Base-by-base conservation (phyloP, 2,888 invertebrate species). In the Eupithecia insigniata region DNA sequence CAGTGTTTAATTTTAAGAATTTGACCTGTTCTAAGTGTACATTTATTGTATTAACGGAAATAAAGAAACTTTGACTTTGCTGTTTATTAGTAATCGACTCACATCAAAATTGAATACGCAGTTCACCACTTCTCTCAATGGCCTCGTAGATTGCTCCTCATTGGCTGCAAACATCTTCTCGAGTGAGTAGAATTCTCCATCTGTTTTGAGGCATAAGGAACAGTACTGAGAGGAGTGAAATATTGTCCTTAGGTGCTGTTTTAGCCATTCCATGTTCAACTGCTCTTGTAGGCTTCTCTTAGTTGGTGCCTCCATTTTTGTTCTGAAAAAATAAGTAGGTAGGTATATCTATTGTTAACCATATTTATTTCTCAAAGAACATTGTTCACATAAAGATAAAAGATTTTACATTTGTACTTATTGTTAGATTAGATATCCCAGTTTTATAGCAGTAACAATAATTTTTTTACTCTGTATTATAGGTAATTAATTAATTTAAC, bases 81-180 rank as follows among this genome's bases (percentile, higher is more conserved):
- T 55, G n/a, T 22, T 22, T 22, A 39, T 5, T 43, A 18, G 46
- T 28, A 58, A 28, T 16, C 16, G 36, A 83, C 88, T 86, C 66
- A 89, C 89, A 76, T 87, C 82, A 76, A 82, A 83, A 79, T 83
- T 84, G 36, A 89, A 85, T 32, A 89, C 80, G 78, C 84, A 84
- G 72, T 81, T 83, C 30, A 89, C 74, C 1, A 89, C 80, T 64
- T 88, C 85, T 12, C 79, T 78, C 16, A 89, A 70, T 36, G 82
- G 79, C 58, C 80, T 85, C 0, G 85, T 82, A 12, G 80, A 78
- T 0, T 75, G 78, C 22, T 81, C 79, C 18, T 82, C 79, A 36
- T 83, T 81, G 12, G 85, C 82, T 3, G 85, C 75, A 14, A 88
- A 79, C 72, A 88, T 85, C 67, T 82, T 82, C 0, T 81, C 76